Base-by-base conservation (phyloP, 2,888 invertebrate genomes). In the Coecobrya sp. region DNA sequence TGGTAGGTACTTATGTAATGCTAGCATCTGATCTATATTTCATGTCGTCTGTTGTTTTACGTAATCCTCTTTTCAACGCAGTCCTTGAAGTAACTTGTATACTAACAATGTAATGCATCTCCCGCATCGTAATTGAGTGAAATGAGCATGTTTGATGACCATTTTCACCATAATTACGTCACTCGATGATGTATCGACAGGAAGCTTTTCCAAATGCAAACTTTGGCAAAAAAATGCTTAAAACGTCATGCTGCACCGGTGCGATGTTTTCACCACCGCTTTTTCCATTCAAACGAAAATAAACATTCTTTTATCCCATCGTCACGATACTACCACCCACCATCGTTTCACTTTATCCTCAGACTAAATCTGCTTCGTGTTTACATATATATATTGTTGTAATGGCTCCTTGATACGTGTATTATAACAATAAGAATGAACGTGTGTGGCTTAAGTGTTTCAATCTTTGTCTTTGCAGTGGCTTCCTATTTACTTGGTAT, bases 371-470 rank as follows among this genome's bases (percentile, higher is more conserved):
- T 70, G 70, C 22, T 2, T 36, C 36, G 19, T 68, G 68, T 68
- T 68, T 68, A 68, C 68, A 68, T 68, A 68, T 30, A 36, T 36
- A 4, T 25, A 30, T 11, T 7, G 13, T 30, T 16, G n/a, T 68
- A 68, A 30, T 68, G 30, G 30, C 13, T 1, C 2, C 68, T 68
- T 27, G 36, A 68, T 30, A 36, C 68, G 70, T 19, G 19, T 19
- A 36, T 70, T 36, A 55, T n/a, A 76, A 22, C 19, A 42, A 13
- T 19, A 76, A 22, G 45, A 42, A 13, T 19, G 73, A 76, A 76
- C 73, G 70, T 70, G 76, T 59, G 65, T n/a, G 45, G 25, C 65
- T 87, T 79, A 76, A 87, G 45, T 79, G 87, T 79, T 68, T 89
- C 89, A 70, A 82, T 89, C 62, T 30, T 62, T 59, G 87, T 87